Base-by-base conservation (phyloP, 1,140 invertebrate genomes). In the Dermatophagoides farinae region DNA sequence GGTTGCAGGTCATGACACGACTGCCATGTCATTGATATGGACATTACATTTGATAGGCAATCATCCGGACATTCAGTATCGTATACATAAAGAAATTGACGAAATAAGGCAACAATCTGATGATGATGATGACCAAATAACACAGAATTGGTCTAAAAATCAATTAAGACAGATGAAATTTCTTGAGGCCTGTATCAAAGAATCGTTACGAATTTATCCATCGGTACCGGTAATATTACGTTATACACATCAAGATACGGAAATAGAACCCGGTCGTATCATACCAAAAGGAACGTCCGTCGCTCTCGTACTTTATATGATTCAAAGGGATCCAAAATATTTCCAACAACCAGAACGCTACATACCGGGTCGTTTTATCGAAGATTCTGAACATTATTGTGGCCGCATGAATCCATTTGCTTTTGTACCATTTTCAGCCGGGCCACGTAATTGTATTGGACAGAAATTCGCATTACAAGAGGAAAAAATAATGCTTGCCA, bases 1-100 rank as follows among this genome's bases (percentile, higher is more conserved):
- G 85, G 92, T 93, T 70, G 88, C 91, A 79, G 77, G 66, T 43
- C 61, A 65, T 23, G 74, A 77, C 53, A 88, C 85, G 0, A 87
- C 84, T 0, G 78, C 82, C 44, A 79, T 76, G 23, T 78, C 80
- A 0, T 66, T 88, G 6, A 78, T 81, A 62, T 83, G 86, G 71
- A 75, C 79, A 0, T 72, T 88, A 39, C 72, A 86, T 40, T 74
- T 77, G 18, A 77, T 84, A 66, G 69, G 82, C 1, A 68, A 80
- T 43, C 70, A 84, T 61, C 76, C 77, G 60, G 75, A 81, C 14
- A 70, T 84, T 2, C 85, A 88, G 69, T 11, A 62, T 10, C 68
- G 66, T 59, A 39, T 72, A 11, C 70, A 72, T 18, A 60, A 71
- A 37, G 73, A 74, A 62, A 11, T 75, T 46, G 72, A 74, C 61